Conservation (phyloP, 2,797 vertebrate species). For the Orestias chungarensis region DNA sequence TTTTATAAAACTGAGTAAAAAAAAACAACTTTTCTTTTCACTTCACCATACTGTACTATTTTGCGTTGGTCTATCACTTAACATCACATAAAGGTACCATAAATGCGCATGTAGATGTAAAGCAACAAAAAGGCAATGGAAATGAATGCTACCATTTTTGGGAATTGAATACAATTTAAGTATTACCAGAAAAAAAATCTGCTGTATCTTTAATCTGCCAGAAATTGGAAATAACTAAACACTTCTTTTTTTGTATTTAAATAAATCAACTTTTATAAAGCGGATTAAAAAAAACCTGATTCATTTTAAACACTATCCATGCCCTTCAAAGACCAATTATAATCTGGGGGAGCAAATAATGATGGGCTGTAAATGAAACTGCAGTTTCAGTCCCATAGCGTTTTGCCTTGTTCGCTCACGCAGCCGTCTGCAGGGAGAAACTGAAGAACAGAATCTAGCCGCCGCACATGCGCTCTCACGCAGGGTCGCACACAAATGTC, state of each 20-base stretch:
- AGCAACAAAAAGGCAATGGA: background rate
- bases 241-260: slow-evolving; percentile 11
- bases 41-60: background rate
- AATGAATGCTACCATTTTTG: background rate
- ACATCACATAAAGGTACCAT: background rate
- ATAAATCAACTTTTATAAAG: slow-evolving; percentile 26
- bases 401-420: slow-evolving; percentile 35
- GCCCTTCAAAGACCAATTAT: slow-evolving; percentile 48
- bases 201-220: slow-evolving; percentile 26
- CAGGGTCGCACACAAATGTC: slow-evolving; percentile 25
- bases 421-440: slow-evolving; percentile 30
- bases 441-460: slow-evolving; percentile 35
- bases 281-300: slow-evolving; percentile 40
- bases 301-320: slow-evolving; percentile 27
- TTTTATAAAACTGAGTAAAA: too few species aligned
- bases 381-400: slow-evolving; percentile 35
- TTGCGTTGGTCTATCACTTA: background rate
- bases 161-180: background rate
- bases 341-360: slow-evolving; percentile 44
- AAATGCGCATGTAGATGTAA: background rate
- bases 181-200: background rate
- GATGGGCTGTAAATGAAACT: slow-evolving; percentile 30
- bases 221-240: slow-evolving; percentile 10
- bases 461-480: slow-evolving; percentile 21
- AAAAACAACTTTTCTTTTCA: background rate